A percentile compares a stretch with the other conserved stretches of the same genome.
Conservation (phyloP, 2,113 vertebrate species). For the Ophiodon elongatus region DNA sequence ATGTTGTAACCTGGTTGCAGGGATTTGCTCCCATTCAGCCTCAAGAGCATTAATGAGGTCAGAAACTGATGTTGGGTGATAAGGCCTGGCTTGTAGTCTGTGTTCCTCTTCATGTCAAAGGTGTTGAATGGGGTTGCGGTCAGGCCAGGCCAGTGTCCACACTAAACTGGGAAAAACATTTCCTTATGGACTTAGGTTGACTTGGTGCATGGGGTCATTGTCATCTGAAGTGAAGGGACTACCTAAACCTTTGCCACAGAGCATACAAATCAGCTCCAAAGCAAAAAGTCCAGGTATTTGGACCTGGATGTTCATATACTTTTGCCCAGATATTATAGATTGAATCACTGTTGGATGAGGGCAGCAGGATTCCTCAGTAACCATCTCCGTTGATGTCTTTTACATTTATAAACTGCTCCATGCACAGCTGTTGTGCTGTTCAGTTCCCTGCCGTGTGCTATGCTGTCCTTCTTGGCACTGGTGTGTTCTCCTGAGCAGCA, state of each 20-base stretch:
- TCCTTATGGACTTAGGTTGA: background rate
- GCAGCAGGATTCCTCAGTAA: background rate
- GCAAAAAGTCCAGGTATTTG: background rate
- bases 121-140: background rate
- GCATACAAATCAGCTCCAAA: background rate
- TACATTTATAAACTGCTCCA: background rate
- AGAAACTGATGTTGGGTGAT: background rate
- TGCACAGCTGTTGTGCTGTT: background rate
- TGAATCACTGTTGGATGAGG: background rate
- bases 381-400: background rate
- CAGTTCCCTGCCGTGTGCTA: conserved; percentile 1
- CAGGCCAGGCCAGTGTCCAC: background rate
- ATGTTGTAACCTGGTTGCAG: background rate
- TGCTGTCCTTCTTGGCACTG: conserved; percentile 10
- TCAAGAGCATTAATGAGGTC: too few relatives aligned
- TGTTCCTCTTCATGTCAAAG: background rate
- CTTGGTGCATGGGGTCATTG: background rate
- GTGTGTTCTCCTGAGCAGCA: conserved; percentile 13
- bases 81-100: background rate
- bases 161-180: background rate
- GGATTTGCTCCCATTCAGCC: too few relatives aligned
- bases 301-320: background rate
- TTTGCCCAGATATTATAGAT: background rate
- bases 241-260: background rate
- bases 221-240: background rate